Conservation (phyloP, 1,140 invertebrate genomes). For the Pomacea maculata region DNA sequence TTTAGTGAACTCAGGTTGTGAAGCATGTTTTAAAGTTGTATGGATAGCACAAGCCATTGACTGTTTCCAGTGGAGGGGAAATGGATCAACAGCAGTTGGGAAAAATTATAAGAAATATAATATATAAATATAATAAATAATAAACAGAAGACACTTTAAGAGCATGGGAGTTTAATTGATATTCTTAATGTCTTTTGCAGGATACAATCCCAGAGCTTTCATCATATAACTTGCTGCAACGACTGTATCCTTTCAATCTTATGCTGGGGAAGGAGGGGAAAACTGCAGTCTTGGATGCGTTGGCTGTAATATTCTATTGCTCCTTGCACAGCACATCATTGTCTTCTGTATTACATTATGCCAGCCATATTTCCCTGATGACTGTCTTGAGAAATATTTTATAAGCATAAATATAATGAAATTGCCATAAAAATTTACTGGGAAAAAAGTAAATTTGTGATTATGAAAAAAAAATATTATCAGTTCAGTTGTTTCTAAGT, state of each 20-base stretch:
- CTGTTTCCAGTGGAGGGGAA: no score
- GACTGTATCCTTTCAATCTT: slow-evolving; percentile 84
- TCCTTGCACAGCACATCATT: neutral
- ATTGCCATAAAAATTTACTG: no score
- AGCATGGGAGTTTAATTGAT: neutral
- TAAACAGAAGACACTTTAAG: neutral
- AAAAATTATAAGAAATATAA: neutral
- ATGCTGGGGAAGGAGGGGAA: slow-evolving; percentile 80
- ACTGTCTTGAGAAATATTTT: no score
- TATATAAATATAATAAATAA: neutral
- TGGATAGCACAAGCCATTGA: neutral
- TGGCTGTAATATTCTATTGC: slow-evolving; percentile 59
- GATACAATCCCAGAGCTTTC: slow-evolving; percentile 75
- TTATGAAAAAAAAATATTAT: no score
- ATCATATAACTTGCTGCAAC: slow-evolving; percentile 75
- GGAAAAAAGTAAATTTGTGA: no score
- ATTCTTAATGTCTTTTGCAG: slow-evolving; percentile 69
- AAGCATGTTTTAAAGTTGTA: neutral
- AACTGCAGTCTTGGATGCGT: slow-evolving; percentile 74
- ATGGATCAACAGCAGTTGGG: no score
- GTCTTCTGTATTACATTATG: neutral
- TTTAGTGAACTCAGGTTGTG: neutral
- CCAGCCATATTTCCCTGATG: neutral
- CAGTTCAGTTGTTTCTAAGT: no score
- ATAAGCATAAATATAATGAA: no score